Base-by-base conservation (phyloP, 2,888 invertebrate genomes). In the Catocala nupta region DNA sequence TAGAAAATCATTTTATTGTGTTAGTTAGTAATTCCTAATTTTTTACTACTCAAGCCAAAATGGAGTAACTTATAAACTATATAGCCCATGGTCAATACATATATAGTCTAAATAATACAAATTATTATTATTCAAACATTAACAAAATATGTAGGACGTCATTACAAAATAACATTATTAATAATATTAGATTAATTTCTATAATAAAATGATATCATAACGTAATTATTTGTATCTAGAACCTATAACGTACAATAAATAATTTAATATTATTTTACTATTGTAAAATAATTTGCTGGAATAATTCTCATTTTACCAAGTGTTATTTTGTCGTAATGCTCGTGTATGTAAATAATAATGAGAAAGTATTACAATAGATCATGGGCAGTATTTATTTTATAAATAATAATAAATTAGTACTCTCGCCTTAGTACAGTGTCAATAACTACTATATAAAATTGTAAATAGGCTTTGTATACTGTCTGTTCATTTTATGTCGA, bases 401-500 rank as follows among this genome's bases (percentile, higher is more conserved):
- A 63, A 68, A 64, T 61, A 65, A 53, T 53, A 62, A 44, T 63
- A 55, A 71, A 63, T 68, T 71, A 73, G 76, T 70, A 68, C 76
- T 82, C 78, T 81, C 77, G 87, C 87, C 86, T 87, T 86, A 84
- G 83, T 75, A 83, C 77, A 77, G 82, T 85, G 87, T 86, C 86
- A 85, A 86, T 87, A 85, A 84, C 80, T 81, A 79, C 65, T 69
- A 70, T 78, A 75, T 81, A 78, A 75, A 77, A 72, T 66, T 87
- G 85, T 84, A 83, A 78, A 85, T 83, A 83, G 11, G 88, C 88
- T 88, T 88, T 85, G 80, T 87, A 85, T 77, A 86, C 80, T 82
- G 73, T 83, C 80, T 82, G 81, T 83, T 84, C 74, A 74, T 70
- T 81, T 77, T 72, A 81, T 75, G 78, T 79, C 77, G 70, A 72